These are phyloP conservation scores for Mobula hypostoma DNA, from an alignment of 2,113 vertebrate species.

Conservation along the genomic window DNA sequence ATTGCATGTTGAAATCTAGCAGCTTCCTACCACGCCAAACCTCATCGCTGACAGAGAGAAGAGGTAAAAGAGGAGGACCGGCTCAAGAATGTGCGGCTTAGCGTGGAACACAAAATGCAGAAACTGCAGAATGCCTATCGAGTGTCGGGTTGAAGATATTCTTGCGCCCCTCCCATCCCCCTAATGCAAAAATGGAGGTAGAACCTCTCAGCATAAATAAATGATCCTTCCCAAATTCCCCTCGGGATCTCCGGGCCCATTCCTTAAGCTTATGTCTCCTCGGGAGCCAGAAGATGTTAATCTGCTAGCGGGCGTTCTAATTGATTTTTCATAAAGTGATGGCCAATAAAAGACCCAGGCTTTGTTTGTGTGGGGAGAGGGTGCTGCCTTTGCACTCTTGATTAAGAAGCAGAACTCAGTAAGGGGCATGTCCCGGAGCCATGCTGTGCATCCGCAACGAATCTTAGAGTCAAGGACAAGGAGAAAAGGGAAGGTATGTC, in stretches of 20 bases:
- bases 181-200: slow-evolving; percentile 10
- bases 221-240: slow-evolving; percentile 6
- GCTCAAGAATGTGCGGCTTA: too few relatives aligned
- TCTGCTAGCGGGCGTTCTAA: not conserved
- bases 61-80: too few relatives aligned
- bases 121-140: not conserved
- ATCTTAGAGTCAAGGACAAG: slow-evolving; percentile 25
- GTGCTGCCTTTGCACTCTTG: not conserved
- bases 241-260: not conserved
- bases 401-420: not conserved
- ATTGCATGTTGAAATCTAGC: not conserved
- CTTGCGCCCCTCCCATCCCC: not conserved
- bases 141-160: not conserved
- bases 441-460: not conserved
- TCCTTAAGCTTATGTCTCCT: not conserved
- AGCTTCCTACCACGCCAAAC: not conserved
- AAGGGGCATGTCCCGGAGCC: not conserved
- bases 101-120: not conserved
- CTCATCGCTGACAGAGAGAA: not conserved
- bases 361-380: not conserved
- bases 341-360: not conserved
- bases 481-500: not conserved
- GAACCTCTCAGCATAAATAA: slow-evolving; percentile 3
- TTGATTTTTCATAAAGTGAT: not conserved
- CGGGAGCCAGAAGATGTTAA: not conserved